phyloP scores from a whole-genome alignment of 2,888 invertebrate species.

The Sesia bembeciformis region DNA sequence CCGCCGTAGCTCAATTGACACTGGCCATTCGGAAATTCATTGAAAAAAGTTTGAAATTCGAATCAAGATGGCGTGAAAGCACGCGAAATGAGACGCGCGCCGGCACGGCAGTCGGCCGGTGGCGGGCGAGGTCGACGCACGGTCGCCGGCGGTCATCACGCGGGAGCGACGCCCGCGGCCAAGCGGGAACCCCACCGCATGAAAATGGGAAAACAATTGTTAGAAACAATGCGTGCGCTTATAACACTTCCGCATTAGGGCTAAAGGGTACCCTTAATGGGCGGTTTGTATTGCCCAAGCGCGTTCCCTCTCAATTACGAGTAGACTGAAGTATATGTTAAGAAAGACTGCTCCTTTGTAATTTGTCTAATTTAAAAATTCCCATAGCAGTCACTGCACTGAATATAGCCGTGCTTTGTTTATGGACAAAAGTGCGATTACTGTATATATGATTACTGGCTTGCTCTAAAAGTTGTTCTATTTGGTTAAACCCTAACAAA shows the following conservation, averaged over 20 bases:
- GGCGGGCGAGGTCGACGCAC: constrained; percentile 41
- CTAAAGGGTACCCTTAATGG: background rate
- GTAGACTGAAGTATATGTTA: too few relatives aligned
- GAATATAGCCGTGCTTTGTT: too few relatives aligned
- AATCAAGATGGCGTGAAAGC: constrained; percentile 25
- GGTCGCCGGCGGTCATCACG: constrained; percentile 39
- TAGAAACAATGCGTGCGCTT: constrained; percentile 41
- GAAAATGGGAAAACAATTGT: constrained; percentile 54
- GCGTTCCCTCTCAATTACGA: too few relatives aligned
- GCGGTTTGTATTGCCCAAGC: background rate
- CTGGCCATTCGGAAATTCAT: background rate
- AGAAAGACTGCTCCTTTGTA: too few relatives aligned
- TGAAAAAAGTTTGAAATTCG: constrained; percentile 15
- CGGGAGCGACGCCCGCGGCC: constrained; percentile 28
- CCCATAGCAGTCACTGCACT: too few relatives aligned
- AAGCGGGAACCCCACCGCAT: constrained; percentile 16
- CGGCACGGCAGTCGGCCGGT: constrained; percentile 25
- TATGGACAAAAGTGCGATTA: too few relatives aligned
- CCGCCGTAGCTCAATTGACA: background rate
- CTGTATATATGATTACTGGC: too few relatives aligned
- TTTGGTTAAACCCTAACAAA: too few relatives aligned
- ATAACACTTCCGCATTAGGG: constrained; percentile 24
- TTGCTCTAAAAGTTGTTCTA: too few relatives aligned
- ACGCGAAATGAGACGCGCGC: constrained; percentile 15
- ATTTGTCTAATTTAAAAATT: too few relatives aligned